Base-by-base conservation (phyloP, 2,888 invertebrate genomes). In the Galeopsomyia nigrocyanea region DNA sequence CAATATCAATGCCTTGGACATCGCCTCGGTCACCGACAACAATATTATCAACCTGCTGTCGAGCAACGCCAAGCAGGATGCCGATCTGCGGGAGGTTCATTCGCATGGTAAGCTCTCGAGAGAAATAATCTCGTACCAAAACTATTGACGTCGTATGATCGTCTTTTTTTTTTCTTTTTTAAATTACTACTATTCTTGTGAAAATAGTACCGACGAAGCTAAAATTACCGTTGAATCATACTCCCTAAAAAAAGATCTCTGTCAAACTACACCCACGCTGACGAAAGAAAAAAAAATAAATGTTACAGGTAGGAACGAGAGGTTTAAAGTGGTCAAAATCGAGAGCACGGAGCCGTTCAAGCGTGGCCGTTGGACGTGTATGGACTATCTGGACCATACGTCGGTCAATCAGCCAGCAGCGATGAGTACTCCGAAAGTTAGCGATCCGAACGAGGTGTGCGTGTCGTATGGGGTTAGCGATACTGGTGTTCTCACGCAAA, bases 261-360 rank as follows among this genome's bases (percentile, higher is more conserved):
- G 5, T 13, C 10, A 39, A 39, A 10, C 5, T 39, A 39, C 39
- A 10, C 39, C 26, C 26, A 26, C 26, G 26, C 26, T 26, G 5
- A 26, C 26, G n/a, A n/a, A 31, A 31, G 31, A 31, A 31, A 3
- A 10, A 7, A 39, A 39, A 39, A 7, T 7, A 10, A 39, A 39
- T 1, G 55, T 68, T 58, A 7, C 57, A 75, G 92, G 92, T 84
- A 90, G 93, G 80, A 93, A 93, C 87, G 94, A 94, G 87, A 90
- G 96, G 77, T 97, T 97, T 87, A 95, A 83, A 72, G 96, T 97
- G 80, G 97, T 97, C 51, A 97, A 97, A 89, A 96, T 97, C 80
- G 96, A 96, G 88, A 96, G 95, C 80, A 95, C 95, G n/a, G 95
- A 96, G 87, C 96, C 97, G 19, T 96, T 96, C 84, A 92, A 94